These are phyloP conservation scores for Pseudeuparius sepicola DNA, from an alignment of 2,888 invertebrate species.

Conservation along the genomic window DNA sequence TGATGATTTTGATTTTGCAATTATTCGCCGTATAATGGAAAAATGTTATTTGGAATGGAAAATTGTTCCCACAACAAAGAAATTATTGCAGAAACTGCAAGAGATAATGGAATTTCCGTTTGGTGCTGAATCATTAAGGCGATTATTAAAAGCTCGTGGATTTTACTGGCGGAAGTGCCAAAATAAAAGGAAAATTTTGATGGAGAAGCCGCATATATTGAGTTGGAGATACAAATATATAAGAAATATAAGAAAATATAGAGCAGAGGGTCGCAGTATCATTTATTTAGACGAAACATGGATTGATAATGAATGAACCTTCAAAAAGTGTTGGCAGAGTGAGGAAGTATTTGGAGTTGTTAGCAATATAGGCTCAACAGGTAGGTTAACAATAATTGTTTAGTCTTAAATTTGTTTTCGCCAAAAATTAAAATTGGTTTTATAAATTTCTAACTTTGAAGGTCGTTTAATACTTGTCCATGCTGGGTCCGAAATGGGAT, in stretches of 20 bases:
- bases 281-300: conserved; percentile 16
- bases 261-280: conserved; percentile 12
- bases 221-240: conserved; percentile 16
- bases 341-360: conserved; percentile 11
- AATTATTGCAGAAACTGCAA: conserved; percentile 9
- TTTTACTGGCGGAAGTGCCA: conserved; percentile 14
- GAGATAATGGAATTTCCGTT: conserved; percentile 13
- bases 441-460: conserved; percentile 4
- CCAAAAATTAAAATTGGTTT: background rate
- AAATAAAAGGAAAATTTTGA: conserved; percentile 14
- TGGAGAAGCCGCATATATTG: conserved; percentile 12
- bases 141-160: conserved; percentile 10
- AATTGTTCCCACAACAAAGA: conserved; percentile 9
- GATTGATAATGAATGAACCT: conserved; percentile 16
- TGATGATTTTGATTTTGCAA: conserved; percentile 15
- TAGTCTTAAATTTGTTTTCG: background rate
- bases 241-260: conserved; percentile 21
- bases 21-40: conserved; percentile 9
- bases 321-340: conserved; percentile 15
- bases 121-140: conserved; percentile 7
- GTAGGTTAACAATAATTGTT: conserved; percentile 5
- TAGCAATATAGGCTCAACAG: conserved; percentile 12
- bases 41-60: conserved; percentile 12
- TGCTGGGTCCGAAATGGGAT: conserved; percentile 15
- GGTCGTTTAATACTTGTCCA: conserved; percentile 15